Conservation (phyloP, 2,113 vertebrate species). For the Condylura cristata region DNA sequence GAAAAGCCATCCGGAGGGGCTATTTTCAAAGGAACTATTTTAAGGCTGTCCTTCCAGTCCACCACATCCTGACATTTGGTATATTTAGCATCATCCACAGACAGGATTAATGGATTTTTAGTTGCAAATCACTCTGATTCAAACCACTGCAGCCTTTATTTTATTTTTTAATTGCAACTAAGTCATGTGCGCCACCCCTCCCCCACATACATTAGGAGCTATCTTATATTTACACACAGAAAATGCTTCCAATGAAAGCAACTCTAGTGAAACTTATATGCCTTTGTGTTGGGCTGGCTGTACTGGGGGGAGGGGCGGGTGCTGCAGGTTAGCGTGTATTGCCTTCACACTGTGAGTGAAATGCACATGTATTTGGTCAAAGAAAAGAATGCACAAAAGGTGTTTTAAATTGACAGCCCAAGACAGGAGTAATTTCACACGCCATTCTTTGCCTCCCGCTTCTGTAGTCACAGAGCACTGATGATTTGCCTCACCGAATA, state of each 20-base stretch:
- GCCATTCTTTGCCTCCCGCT: constrained; percentile 76
- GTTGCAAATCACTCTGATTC: constrained; percentile 83
- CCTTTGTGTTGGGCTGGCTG: constrained; percentile 12
- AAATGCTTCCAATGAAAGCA: constrained; percentile 62
- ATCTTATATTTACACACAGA: constrained; percentile 77
- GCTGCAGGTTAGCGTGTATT: not conserved
- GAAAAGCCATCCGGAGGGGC: constrained; percentile 65
- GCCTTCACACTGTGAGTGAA: constrained; percentile 67
- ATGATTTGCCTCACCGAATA: constrained; percentile 75
- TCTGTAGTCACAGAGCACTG: constrained; percentile 57
- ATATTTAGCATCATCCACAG: constrained; percentile 83
- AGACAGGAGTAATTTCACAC: constrained; percentile 75
- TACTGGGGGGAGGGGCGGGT: not conserved
- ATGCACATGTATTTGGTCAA: constrained; percentile 71
- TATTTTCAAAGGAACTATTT: constrained; percentile 86
- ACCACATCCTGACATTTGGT: constrained; percentile 85
- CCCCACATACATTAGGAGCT: constrained; percentile 64
- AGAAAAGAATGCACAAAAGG: constrained; percentile 79
- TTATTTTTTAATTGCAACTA: constrained; percentile 73
- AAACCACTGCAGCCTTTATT: constrained; percentile 76
- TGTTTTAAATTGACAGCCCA: constrained; percentile 78
- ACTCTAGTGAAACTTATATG: not conserved
- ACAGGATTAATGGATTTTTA: constrained; percentile 83
- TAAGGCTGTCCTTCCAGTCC: constrained; percentile 81
- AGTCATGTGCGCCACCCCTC: not conserved